Percentiles rank a stretch among this genome's conserved stretches.
phyloP scores from a whole-genome alignment of 2,888 invertebrate genomes.

The Sepioteuthis lessoniana region DNA sequence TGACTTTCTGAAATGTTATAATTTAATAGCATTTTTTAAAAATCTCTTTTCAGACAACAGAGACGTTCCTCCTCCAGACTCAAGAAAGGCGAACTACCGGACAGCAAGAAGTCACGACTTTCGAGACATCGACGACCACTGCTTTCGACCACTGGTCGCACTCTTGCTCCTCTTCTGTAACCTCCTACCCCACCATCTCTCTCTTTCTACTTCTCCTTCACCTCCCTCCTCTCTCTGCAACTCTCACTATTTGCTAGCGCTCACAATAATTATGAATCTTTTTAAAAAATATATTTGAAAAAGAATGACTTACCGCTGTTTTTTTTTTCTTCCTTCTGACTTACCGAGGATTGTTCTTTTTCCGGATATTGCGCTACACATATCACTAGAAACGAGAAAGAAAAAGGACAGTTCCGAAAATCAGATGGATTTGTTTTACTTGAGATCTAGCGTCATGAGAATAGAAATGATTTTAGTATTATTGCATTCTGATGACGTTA shows the following conservation, averaged over 20 bases:
- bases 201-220: slow-evolving; percentile 48
- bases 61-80: neutral
- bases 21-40: neutral
- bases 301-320: neutral
- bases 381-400: neutral
- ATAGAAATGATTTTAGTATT: no score
- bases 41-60: neutral
- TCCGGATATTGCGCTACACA: neutral
- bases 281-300: slow-evolving; percentile 48
- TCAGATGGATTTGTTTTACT: no score
- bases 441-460: no score
- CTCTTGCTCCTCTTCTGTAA: neutral
- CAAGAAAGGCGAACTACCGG: neutral
- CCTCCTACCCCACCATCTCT: slow-evolving; percentile 49
- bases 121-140: neutral
- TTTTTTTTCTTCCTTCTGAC: neutral
- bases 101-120: neutral
- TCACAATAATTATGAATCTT: slow-evolving; percentile 48
- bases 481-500: no score
- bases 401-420: no score
- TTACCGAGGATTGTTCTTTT: neutral
- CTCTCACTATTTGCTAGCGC: slow-evolving; percentile 45
- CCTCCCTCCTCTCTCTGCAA: slow-evolving; percentile 49
- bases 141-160: neutral
- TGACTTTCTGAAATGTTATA: neutral